Evolutionary conservation across 1,140 invertebrate genomes (phyloP), one percentile per base, ranked within the genome.

Genomic region (Danaus melanippus): DNA sequence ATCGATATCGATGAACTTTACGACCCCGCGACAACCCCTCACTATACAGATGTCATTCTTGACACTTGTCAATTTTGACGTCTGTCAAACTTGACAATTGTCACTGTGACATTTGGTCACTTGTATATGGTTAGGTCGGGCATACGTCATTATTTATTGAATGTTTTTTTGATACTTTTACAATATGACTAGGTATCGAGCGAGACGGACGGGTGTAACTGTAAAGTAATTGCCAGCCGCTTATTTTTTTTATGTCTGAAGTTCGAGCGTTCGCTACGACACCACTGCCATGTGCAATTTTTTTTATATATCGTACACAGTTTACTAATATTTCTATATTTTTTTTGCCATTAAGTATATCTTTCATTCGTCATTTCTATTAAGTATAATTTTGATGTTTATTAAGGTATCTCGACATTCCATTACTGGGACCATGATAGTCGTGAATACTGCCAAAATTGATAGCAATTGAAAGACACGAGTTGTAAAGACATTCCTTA

Each of bases 271-370:
- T 81, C 71, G 78, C 75, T 84, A 78, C 72, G 74, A 76, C 69
- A 74, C 71, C 82, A 86, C 81, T 86, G 83, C 83, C 83, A 82
- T 73, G 81, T 84, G 80, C 79, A 84, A 83, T 83, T 79, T 76
- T 75, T 76, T 79, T 76, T 65, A 67, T 32, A 71, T 76, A 48
- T 74, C 69, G 69, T 74, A 78, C 74, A 75, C 76, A 74, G 66
- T 67, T 72, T 77, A 79, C 66, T 76, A 78, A 74, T 83, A 69
- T 71, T 73, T 71, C 66, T 67, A 32, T 71, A 43, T 52, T 43
- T 67, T 61, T 67, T 75, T 67, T 73, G 66, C 67, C 66, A 70
- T 74, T 66, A 73, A 66, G 68, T 75, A 69, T 80, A 74, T 66
- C 21, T 32, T 66, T 79, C 68, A 66, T 49, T 70, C 45, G 51